A percentile compares a stretch with the other conserved stretches of the same genome.
phyloP scores from a whole-genome alignment of 1,140 invertebrate species.

The Diachasmimorpha longicaudata region DNA sequence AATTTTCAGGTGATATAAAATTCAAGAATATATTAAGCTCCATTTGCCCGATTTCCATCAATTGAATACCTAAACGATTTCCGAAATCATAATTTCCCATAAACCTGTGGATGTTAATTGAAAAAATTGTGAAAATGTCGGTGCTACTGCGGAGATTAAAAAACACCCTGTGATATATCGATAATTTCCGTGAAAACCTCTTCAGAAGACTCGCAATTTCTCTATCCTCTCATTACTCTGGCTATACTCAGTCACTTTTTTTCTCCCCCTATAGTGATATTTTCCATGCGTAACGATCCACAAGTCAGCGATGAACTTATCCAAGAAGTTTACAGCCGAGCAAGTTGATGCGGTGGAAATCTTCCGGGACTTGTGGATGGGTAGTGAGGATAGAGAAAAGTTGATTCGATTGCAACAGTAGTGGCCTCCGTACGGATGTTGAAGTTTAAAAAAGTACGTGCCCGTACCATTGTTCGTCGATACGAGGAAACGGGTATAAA shows the following conservation, averaged over 20 bases:
- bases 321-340: background rate
- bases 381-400: conserved; percentile 3
- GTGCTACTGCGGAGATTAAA: too few relatives aligned
- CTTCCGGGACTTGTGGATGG: background rate
- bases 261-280: background rate
- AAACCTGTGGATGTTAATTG: too few relatives aligned
- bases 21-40: too few relatives aligned
- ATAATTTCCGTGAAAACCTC: too few relatives aligned
- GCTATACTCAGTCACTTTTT: background rate
- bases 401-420: background rate
- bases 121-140: too few relatives aligned
- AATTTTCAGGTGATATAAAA: too few relatives aligned
- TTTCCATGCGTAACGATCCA: background rate
- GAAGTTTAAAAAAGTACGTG: conserved; percentile 16
- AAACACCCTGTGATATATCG: too few relatives aligned
- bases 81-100: too few relatives aligned
- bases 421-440: background rate
- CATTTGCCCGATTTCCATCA: background rate
- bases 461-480: conserved; percentile 6
- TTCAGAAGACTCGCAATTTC: too few relatives aligned
- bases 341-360: background rate
- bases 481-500: conserved; percentile 5
- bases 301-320: background rate
- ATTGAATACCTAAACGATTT: too few relatives aligned
- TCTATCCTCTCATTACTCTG: too few relatives aligned